Conservation (phyloP, 2,797 vertebrate species). For the Hylomyscus alleni region DNA sequence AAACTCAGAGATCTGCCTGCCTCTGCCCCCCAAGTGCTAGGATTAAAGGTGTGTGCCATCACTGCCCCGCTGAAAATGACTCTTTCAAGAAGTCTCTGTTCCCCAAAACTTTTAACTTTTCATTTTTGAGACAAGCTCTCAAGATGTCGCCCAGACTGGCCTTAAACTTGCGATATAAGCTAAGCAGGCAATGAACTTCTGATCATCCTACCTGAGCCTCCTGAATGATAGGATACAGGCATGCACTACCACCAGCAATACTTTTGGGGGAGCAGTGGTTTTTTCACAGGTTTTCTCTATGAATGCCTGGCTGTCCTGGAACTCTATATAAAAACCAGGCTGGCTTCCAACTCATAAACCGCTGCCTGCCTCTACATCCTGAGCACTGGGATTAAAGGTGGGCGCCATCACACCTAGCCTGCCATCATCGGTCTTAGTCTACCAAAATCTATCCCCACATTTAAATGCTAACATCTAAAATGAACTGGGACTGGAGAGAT, state of each 20-base stretch:
- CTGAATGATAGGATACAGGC: not conserved
- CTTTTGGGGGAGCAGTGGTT: not conserved
- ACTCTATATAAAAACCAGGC: not conserved
- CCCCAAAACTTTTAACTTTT: not conserved
- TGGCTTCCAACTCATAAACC: not conserved
- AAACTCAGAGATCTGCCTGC: no score
- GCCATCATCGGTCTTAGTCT: not conserved
- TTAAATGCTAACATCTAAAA: not conserved
- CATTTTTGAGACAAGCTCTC: not conserved
- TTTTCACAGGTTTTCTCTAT: not conserved
- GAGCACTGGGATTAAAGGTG: not conserved
- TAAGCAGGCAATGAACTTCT: not conserved
- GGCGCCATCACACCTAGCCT: not conserved
- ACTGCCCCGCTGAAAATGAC: not conserved
- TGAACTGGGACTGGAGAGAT: not conserved
- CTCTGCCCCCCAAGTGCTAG: no score
- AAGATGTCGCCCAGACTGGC: not conserved
- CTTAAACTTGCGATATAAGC: not conserved
- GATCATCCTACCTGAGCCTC: not conserved
- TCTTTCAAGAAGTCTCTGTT: conserved; percentile 24
- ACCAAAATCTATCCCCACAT: not conserved
- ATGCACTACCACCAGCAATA: not conserved
- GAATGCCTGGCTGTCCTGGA: not conserved
- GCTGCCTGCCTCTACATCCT: not conserved
- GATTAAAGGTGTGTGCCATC: no score